Conservation (phyloP, 2,888 invertebrate species). For the Anarsia innoxiella region DNA sequence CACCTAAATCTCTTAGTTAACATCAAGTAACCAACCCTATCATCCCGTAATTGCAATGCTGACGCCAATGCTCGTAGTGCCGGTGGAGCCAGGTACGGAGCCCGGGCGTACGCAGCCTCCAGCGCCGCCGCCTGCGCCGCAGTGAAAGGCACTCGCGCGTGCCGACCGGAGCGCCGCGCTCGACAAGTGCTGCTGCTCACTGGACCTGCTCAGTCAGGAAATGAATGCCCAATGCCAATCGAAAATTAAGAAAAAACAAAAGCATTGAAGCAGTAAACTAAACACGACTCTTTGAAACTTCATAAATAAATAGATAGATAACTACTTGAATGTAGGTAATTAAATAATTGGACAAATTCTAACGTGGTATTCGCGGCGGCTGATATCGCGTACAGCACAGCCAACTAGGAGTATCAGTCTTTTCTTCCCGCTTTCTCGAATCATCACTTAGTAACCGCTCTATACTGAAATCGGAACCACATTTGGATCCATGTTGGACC, state of each 20-base stretch:
- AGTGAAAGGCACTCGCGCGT: conserved; percentile 84
- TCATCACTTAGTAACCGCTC: conserved; percentile 76
- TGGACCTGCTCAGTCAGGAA: no score
- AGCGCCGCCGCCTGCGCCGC: conserved; percentile 79
- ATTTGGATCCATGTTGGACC: conserved; percentile 46
- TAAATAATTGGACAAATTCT: conserved; percentile 37
- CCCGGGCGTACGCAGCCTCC: conserved; percentile 79
- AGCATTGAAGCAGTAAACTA: neutral
- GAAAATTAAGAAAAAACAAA: no score
- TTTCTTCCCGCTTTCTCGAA: conserved; percentile 28
- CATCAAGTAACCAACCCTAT: conserved; percentile 77
- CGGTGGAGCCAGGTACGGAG: conserved; percentile 81
- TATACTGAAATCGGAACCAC: conserved; percentile 75
- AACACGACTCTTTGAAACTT: neutral
- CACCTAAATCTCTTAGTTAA: no score
- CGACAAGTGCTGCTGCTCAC: conserved; percentile 52
- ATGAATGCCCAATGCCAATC: conserved; percentile 11
- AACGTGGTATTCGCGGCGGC: conserved; percentile 82
- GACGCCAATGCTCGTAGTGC: conserved; percentile 79
- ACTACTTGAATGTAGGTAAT: neutral
- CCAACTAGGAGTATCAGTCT: conserved; percentile 68
- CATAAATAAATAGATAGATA: neutral
- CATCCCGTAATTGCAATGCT: conserved; percentile 78
- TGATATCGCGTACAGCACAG: conserved; percentile 82
- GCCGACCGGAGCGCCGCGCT: conserved; percentile 74